Base-by-base conservation (phyloP, 2,797 vertebrate genomes). In the Myotis vivesi region DNA sequence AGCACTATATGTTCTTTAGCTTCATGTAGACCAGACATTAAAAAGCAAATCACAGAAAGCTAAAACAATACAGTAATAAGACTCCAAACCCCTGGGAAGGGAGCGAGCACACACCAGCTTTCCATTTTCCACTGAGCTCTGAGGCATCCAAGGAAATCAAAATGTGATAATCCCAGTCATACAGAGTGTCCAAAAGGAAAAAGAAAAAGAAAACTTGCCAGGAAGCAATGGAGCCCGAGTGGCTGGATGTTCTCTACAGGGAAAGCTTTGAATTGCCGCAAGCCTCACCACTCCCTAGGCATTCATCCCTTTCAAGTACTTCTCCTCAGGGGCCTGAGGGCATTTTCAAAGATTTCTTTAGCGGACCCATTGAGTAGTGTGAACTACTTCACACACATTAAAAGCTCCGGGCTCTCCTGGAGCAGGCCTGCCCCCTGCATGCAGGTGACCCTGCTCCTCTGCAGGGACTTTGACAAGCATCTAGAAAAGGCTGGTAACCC, bases 141-240 rank as follows among this genome's bases (percentile, higher is more conserved):
- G 84, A 85, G 81, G 41, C 79, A 90, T 73, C 93, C 95, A 97
- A 92, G 85, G 96, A 97, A 97, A 97, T 92, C 81, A 96, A 84
- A 96, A 91, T 59, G 69, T 92, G 96, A 97, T 93, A 88, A 97
- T 94, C 82, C 90, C 73, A 79, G 83, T 86, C 66, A 97, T 72
- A 94, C 75, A 91, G 68, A 95, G n/a, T 94, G 81, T 94, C 91
- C 86, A 87, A 95, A 82, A 92, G 71, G 88, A 87, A 93, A 84
- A 94, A 71, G 33, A 51, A 79, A 72, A 81, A 72, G 46, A 84
- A 95, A 92, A 95, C 8, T 33, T 92, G 91, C 85, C 66, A 87
- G 81, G 88, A 91, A 82, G 95, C 92, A 97, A 96, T 38, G 33
- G 53, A 94, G 88, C 75, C 85, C 73, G 75, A 92, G 53, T 46